Evolutionary conservation across 2,888 invertebrate genomes (phyloP).

Genomic region (Netelia inedita): DNA sequence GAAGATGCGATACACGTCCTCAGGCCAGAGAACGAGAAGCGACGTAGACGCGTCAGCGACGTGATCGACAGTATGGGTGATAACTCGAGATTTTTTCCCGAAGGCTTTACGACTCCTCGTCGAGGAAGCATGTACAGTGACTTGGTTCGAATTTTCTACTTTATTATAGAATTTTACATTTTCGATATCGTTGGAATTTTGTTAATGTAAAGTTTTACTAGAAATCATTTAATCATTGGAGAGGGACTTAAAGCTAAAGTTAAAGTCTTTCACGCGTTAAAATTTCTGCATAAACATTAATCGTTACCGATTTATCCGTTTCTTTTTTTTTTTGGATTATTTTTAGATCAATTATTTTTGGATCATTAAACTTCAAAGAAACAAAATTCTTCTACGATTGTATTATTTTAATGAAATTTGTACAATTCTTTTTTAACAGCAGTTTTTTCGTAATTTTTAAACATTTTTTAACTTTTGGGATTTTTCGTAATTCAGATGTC

Average conservation of each 20-base stretch:
- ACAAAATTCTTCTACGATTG: too few species aligned
- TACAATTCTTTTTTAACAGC: background rate
- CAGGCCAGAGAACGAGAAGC: constrained; percentile 62
- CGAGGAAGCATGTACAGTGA: constrained; percentile 58
- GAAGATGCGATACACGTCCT: constrained; percentile 27
- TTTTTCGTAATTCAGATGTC: constrained; percentile 69
- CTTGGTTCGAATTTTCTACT: constrained; percentile 59
- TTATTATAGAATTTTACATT: background rate
- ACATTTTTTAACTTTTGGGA: constrained; percentile 1
- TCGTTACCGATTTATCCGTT: too few species aligned
- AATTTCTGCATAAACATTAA: too few species aligned
- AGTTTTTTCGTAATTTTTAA: background rate
- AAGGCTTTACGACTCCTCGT: constrained; percentile 69
- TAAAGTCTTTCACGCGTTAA: too few species aligned
- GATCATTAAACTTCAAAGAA: too few species aligned
- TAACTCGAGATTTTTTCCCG: constrained; percentile 50
- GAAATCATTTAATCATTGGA: background rate
- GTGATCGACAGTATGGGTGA: constrained; percentile 77
- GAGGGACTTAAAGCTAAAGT: too few species aligned
- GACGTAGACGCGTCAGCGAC: constrained; percentile 75
- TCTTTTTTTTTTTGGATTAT: too few species aligned
- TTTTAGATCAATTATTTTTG: too few species aligned
- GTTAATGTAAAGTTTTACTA: background rate
- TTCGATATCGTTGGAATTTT: background rate
- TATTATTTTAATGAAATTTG: background rate